These are phyloP conservation scores for Melanotaenia boesemani DNA, from an alignment of 2,797 vertebrate genomes.

Conservation along the genomic window DNA sequence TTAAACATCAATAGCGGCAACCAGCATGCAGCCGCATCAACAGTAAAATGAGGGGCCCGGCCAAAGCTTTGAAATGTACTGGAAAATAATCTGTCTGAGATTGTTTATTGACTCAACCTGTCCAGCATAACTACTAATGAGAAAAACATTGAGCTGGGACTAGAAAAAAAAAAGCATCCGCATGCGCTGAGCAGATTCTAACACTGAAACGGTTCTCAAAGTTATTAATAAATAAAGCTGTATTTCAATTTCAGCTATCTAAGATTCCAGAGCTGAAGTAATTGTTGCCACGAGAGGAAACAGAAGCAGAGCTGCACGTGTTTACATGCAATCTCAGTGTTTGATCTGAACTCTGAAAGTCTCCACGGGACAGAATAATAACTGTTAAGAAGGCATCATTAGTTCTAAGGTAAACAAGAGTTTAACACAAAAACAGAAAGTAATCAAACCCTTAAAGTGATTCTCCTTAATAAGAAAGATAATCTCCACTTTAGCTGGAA, in stretches of 20 bases:
- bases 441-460: constrained; percentile 82
- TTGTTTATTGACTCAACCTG: constrained; percentile 33
- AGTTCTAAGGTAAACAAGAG: constrained; percentile 69
- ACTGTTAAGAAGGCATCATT: constrained; percentile 59
- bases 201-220: neutral
- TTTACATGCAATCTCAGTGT: constrained; percentile 28
- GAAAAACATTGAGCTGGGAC: constrained; percentile 2
- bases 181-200: constrained; percentile 10
- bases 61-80: constrained; percentile 32
- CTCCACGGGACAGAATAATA: constrained; percentile 32
- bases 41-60: constrained; percentile 6
- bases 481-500: constrained; percentile 75
- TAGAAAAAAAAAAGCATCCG: constrained; percentile 14
- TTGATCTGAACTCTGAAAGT: constrained; percentile 48
- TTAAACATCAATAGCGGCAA: constrained; percentile 27
- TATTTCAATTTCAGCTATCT: constrained; percentile 7
- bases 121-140: constrained; percentile 10
- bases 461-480: constrained; percentile 79
- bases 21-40: constrained; percentile 32
- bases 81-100: constrained; percentile 27
- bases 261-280: neutral
- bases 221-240: constrained; percentile 2
- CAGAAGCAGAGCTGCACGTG: neutral
- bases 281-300: constrained; percentile 13
- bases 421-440: constrained; percentile 77